Evolutionary conservation across 2,888 invertebrate genomes (phyloP).

Genomic region (Atrina japonica): DNA sequence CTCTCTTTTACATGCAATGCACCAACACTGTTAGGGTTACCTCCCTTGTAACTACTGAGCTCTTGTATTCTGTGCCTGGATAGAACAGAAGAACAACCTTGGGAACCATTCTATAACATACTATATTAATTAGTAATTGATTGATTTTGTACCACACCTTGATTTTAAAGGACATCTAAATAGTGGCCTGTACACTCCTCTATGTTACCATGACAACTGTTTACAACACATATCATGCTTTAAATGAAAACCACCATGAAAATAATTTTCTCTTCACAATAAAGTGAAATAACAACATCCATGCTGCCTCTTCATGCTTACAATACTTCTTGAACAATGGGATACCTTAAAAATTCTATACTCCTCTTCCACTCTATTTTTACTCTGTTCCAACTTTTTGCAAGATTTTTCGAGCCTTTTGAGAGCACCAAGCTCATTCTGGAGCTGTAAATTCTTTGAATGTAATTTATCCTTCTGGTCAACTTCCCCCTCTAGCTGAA

Average conservation of each 20-base stretch:
- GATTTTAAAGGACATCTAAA: not conserved
- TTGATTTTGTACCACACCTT: no score
- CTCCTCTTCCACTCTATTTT: slow-evolving; percentile 65
- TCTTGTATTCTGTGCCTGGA: no score
- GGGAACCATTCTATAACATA: no score
- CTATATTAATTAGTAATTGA: no score
- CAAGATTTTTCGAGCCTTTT: slow-evolving; percentile 61
- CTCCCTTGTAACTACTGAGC: no score
- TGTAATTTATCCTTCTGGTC: slow-evolving; percentile 61
- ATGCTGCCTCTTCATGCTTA: slow-evolving; percentile 9
- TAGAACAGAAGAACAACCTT: no score
- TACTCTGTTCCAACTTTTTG: slow-evolving; percentile 63
- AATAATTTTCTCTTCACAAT: not conserved
- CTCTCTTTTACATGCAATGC: no score
- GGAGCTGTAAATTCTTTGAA: slow-evolving; percentile 63
- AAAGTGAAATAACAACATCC: not conserved
- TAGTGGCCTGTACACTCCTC: not conserved
- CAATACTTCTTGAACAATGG: slow-evolving; percentile 22
- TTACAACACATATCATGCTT: not conserved
- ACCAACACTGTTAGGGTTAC: no score
- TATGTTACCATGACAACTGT: not conserved
- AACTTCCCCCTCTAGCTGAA: slow-evolving; percentile 58
- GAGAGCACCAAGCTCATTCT: slow-evolving; percentile 61
- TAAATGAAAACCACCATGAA: not conserved
- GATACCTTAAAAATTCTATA: slow-evolving; percentile 63